Evolutionary conservation across 2,888 invertebrate genomes (phyloP).

Genomic region (Mantis religiosa): DNA sequence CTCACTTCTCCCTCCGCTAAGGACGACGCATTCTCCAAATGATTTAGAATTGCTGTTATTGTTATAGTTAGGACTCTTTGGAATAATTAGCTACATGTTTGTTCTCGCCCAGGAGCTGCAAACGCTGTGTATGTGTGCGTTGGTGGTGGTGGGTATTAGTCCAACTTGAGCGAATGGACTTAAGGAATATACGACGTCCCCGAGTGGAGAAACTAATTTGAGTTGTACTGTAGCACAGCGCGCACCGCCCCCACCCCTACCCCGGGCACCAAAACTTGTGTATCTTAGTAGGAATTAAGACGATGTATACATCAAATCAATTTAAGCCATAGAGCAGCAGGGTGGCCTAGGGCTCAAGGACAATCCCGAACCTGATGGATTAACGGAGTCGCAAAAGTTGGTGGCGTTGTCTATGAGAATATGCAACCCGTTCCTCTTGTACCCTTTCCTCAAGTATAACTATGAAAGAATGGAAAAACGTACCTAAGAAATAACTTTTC

Average conservation of each 20-base stretch:
- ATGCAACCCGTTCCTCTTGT: not conserved
- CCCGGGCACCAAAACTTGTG: slow-evolving; percentile 22
- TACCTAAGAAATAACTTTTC: too few species aligned
- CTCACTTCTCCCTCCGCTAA: not conserved
- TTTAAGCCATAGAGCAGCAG: slow-evolving; percentile 19
- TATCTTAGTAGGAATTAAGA: slow-evolving; percentile 28
- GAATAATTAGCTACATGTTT: slow-evolving; percentile 3
- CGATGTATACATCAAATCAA: slow-evolving; percentile 28
- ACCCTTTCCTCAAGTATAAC: too few species aligned
- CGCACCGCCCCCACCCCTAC: not conserved
- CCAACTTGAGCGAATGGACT: slow-evolving; percentile 15
- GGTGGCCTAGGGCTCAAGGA: not conserved
- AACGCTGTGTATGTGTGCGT: not conserved
- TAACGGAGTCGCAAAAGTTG: slow-evolving; percentile 21
- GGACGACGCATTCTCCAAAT: not conserved
- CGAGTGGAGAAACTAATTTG: slow-evolving; percentile 23
- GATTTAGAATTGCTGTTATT: slow-evolving; percentile 8
- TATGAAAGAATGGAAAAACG: too few species aligned
- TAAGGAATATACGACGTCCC: not conserved
- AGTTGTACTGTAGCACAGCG: slow-evolving; percentile 4
- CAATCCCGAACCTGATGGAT: slow-evolving; percentile 26
- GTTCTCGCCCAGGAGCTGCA: not conserved
- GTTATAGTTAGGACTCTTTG: slow-evolving; percentile 3
- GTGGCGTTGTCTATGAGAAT: not conserved
- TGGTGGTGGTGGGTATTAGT: slow-evolving; percentile 2